These are phyloP conservation scores for Alcedo quadribrachys DNA, from an alignment of 2,797 vertebrate species.

Conservation along the genomic window DNA sequence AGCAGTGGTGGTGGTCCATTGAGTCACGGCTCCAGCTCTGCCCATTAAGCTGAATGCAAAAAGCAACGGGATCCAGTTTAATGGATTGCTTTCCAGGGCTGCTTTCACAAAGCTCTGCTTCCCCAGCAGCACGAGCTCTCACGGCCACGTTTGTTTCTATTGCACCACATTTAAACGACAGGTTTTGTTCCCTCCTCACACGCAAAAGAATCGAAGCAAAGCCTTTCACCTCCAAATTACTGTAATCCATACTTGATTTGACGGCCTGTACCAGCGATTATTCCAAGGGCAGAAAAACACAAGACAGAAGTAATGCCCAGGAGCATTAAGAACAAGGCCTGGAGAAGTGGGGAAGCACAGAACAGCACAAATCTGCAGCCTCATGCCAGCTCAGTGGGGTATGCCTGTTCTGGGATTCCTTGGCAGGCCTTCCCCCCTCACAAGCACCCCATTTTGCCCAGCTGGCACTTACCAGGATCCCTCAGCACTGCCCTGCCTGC, in stretches of 20 bases:
- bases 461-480: too few relatives aligned
- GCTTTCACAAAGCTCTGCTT: background rate
- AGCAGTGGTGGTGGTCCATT: background rate
- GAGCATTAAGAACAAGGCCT: fast-evolving
- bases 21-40: background rate
- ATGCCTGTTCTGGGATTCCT: fast-evolving
- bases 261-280: fast-evolving
- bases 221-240: background rate
- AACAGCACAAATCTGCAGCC: background rate
- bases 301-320: background rate
- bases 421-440: too few relatives aligned
- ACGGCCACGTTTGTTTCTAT: fast-evolving
- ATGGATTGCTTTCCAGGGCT: background rate
- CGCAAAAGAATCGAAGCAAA: background rate
- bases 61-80: background rate
- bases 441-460: background rate
- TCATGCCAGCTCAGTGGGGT: fast-evolving
- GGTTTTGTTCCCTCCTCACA: background rate
- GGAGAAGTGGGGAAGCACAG: background rate
- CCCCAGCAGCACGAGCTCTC: background rate
- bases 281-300: fast-evolving
- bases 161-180: fast-evolving
- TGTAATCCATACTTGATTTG: background rate
- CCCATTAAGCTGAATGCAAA: background rate
- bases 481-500: too few relatives aligned